phyloP scores from a whole-genome alignment of 2,797 vertebrate genomes.

The Apogon hyalosoma region DNA sequence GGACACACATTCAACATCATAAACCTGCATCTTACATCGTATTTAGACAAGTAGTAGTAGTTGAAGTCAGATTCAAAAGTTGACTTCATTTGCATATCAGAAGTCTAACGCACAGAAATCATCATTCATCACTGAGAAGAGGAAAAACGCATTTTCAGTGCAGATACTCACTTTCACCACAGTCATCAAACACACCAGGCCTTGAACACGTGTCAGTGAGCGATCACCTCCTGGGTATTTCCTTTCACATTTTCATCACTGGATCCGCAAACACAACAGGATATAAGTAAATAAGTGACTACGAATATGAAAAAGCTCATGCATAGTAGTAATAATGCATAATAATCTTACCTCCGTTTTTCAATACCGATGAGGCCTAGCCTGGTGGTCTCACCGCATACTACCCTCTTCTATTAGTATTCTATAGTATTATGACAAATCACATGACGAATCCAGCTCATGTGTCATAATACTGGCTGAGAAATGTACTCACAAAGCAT shows the following conservation, averaged over 20 bases:
- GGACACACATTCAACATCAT: too few relatives aligned
- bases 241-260: background rate
- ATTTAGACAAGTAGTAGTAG: rapidly evolving
- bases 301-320: too few relatives aligned
- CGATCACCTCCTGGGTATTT: background rate
- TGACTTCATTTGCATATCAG: conserved; percentile 86
- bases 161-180: background rate
- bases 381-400: conserved; percentile 11
- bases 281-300: rapidly evolving
- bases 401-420: too few relatives aligned
- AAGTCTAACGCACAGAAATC: conserved; percentile 89
- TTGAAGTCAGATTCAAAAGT: conserved; percentile 56
- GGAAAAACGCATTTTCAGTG: rapidly evolving
- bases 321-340: too few relatives aligned
- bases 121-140: conserved; percentile 59
- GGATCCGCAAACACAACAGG: rapidly evolving
- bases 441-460: background rate
- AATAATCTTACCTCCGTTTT: conserved; percentile 6
- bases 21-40: too few relatives aligned
- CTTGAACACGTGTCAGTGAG: conserved; percentile 34
- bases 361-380: conserved; percentile 25
- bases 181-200: background rate
- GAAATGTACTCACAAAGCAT: rapidly evolving
- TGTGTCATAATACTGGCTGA: rapidly evolving
- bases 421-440: rapidly evolving